Evolutionary conservation across 2,113 vertebrate species (phyloP).

Genomic region (Dicrurus megarhynchus): DNA sequence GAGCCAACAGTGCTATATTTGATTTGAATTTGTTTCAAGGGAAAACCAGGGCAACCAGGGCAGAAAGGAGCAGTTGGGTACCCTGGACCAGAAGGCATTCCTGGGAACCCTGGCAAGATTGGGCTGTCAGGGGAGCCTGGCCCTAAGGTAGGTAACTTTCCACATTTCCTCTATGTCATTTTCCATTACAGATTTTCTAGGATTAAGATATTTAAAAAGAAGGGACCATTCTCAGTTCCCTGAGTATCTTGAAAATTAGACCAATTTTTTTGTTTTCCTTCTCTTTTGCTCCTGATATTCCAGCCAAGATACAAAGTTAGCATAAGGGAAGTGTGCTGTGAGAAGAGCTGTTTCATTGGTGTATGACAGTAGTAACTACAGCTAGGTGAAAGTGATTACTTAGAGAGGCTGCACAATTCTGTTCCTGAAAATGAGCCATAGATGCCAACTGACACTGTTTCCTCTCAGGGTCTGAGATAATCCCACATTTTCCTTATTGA

Average conservation of each 20-base stretch:
- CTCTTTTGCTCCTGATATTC: neutral
- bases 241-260: neutral
- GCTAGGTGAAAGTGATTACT: neutral
- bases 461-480: neutral
- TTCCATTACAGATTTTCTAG: neutral
- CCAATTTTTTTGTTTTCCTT: neutral
- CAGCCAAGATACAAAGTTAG: neutral
- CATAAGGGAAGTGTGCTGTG: neutral
- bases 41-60: conserved; percentile 79
- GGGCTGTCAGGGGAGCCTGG: conserved; percentile 82
- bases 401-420: neutral
- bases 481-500: neutral
- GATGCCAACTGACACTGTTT: neutral
- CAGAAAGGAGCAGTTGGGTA: conserved; percentile 80
- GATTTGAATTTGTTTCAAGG: conserved; percentile 76
- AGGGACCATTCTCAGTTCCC: neutral
- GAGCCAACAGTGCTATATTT: neutral
- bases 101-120: conserved; percentile 80
- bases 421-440: neutral
- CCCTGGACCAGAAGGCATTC: conserved; percentile 78
- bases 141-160: conserved; percentile 73
- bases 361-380: neutral
- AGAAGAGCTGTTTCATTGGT: neutral
- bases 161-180: neutral
- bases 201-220: neutral